phyloP scores from a whole-genome alignment of 1,140 invertebrate genomes.

The Hirudo medicinalis region DNA sequence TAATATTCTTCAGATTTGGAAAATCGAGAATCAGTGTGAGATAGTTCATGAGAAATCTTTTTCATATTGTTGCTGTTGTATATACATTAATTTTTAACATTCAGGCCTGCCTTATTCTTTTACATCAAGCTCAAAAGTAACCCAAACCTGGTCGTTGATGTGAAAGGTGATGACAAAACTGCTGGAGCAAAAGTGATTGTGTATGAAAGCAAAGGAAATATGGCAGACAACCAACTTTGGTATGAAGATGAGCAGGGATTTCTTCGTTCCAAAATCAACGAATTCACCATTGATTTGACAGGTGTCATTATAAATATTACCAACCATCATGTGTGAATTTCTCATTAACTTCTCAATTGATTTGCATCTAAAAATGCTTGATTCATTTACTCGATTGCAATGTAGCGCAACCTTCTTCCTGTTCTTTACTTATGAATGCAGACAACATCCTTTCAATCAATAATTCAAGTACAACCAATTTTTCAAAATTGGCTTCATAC shows the following conservation, averaged over 20 bases:
- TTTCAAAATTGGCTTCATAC: no score
- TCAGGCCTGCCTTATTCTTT: slow-evolving; percentile 17
- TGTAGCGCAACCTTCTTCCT: no score
- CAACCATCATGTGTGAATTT: no score
- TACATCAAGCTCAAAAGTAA: slow-evolving; percentile 13
- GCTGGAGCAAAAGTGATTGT: slow-evolving; percentile 10
- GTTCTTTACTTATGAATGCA: no score
- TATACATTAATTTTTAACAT: neutral
- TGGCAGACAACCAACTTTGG: slow-evolving; percentile 18
- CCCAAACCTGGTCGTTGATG: slow-evolving; percentile 2
- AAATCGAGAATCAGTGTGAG: neutral
- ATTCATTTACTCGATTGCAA: no score
- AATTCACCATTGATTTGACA: slow-evolving; percentile 3
- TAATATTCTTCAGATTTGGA: no score
- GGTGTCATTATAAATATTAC: neutral
- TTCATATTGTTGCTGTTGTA: neutral
- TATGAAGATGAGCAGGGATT: slow-evolving; percentile 16
- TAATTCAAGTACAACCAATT: no score
- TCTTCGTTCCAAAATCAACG: slow-evolving; percentile 14
- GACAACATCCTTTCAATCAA: no score
- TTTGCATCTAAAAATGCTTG: no score
- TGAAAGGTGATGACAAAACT: slow-evolving; percentile 11
- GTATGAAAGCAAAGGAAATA: slow-evolving; percentile 10
- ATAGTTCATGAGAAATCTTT: neutral
- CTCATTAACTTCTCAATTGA: no score